Base-by-base conservation (phyloP, 2,113 vertebrate genomes). In the Daubentonia madagascariensis region DNA sequence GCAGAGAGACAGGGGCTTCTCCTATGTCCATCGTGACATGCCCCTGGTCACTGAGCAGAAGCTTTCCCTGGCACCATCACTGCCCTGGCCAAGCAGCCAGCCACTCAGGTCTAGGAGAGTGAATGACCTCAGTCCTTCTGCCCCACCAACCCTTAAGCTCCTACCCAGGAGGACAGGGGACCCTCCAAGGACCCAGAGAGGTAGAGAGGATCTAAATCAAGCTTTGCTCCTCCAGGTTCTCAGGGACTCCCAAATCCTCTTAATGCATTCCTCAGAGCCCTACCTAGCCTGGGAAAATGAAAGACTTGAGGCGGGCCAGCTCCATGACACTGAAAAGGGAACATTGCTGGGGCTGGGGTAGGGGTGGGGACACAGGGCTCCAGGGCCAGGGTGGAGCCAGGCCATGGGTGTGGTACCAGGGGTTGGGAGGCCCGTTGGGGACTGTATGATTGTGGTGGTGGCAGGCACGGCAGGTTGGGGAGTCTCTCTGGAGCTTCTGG, bases 231-330 rank as follows among this genome's bases (percentile, higher is more conserved):
- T 52, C 87, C 48, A 92, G 92, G 92, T 79, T 97, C 50, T 92
- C 85, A 84, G 72, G 57, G 35, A 88, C 96, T 57, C 83, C 88
- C 59, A 52, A 63, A 95, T 94, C 97, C 94, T 96, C 86, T 65
- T 4, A 43, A 35, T 11, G 35, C 13, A 81, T 18, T 88, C 80
- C 28, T 68, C 0, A 0, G 72, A 84, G 43, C 32, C 48, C 80
- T 23, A 9, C 45, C 98, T 99, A 99, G 86, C 98, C 98, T 45
- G 98, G 98, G 80, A 99, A 99, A 96, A 99, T 99, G 86, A 99
- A 99, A 73, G 98, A 99, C 93, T 98, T 99, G 87, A 99, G 98
- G 94, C 98, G 98, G 76, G 98, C 91, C 76, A 99, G 95, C 96
- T 98, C 98, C 98, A 98, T 97, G 80, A 98, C 97, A 37, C 98